Conservation (phyloP, 2,113 vertebrate species). For the Chaetops frenatus region DNA sequence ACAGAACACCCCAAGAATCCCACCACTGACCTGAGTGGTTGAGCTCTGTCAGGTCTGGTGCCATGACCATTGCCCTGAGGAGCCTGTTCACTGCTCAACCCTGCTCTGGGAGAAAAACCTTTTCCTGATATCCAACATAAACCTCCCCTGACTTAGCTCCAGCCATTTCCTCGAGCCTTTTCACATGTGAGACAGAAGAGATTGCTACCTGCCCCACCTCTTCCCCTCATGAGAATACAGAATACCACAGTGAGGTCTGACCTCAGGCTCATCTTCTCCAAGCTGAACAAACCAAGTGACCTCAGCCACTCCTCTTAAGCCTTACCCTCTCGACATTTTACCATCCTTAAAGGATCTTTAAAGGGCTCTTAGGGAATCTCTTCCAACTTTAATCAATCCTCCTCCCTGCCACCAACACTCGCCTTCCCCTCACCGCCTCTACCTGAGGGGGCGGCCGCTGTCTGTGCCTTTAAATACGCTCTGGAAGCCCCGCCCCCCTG, state of each 20-base stretch:
- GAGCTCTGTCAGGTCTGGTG: too few relatives aligned
- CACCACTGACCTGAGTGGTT: neutral
- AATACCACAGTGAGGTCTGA: accelerated
- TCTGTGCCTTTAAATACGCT: neutral
- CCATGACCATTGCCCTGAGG: accelerated
- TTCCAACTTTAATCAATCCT: accelerated
- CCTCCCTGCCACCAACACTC: accelerated
- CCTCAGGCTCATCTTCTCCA: neutral
- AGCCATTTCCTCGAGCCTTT: accelerated
- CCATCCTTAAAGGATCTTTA: accelerated
- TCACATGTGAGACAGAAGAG: too few relatives aligned
- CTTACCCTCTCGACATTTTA: accelerated
- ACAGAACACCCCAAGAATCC: accelerated
- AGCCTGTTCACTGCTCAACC: neutral
- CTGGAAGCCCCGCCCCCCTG: neutral
- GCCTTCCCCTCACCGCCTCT: accelerated
- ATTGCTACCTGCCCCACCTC: accelerated
- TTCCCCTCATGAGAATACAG: accelerated
- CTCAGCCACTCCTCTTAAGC: neutral
- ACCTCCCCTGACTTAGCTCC: neutral
- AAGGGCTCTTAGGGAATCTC: accelerated
- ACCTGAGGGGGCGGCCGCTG: accelerated
- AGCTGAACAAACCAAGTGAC: too few relatives aligned
- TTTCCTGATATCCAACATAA: accelerated
- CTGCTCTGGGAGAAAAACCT: accelerated